Evolutionary conservation across 2,888 invertebrate genomes (phyloP).

Genomic region (Elysia crispata): DNA sequence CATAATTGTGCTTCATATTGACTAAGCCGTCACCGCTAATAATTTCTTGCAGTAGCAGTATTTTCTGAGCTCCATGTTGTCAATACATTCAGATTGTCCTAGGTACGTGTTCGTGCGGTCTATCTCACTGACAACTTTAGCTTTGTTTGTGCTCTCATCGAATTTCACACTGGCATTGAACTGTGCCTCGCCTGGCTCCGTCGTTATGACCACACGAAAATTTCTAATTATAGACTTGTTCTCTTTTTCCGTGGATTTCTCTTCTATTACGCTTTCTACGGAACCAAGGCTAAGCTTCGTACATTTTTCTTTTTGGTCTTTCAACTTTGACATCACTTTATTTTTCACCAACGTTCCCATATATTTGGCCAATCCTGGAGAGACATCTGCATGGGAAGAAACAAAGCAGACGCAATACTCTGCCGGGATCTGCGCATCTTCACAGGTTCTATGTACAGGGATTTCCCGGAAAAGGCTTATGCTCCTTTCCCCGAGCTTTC

Average conservation of each 20-base stretch:
- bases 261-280: background rate
- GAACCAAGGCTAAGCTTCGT: background rate
- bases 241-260: background rate
- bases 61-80: constrained; percentile 49
- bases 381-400: background rate
- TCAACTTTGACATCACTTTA: background rate
- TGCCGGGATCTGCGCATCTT: constrained; percentile 91
- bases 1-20: too few species aligned
- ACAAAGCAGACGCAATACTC: constrained; percentile 93
- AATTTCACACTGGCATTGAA: background rate
- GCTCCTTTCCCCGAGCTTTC: constrained; percentile 55
- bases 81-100: constrained; percentile 40
- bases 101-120: constrained; percentile 5
- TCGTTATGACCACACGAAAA: background rate
- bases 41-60: constrained; percentile 56
- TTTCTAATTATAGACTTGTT: background rate
- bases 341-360: background rate
- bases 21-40: too few species aligned
- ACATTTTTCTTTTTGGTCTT: background rate
- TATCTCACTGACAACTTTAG: constrained; percentile 1
- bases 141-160: background rate
- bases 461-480: constrained; percentile 72
- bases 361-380: background rate
- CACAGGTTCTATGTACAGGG: constrained; percentile 87
- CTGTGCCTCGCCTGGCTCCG: background rate